Evolutionary conservation across 2,888 invertebrate genomes (phyloP).

Genomic region (Cephus pygmeus): DNA sequence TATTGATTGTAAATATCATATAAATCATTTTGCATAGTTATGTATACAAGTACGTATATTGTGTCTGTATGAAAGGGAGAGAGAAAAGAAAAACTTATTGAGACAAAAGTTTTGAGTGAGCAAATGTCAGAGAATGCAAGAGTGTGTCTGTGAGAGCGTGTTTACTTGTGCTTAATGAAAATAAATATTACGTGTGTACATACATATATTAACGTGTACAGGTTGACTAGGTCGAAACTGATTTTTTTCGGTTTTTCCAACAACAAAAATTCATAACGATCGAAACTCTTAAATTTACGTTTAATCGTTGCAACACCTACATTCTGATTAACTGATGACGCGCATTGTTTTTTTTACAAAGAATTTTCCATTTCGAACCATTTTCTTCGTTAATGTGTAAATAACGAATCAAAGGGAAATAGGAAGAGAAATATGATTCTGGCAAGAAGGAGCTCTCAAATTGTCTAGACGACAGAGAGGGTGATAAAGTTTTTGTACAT

Average conservation of each 20-base stretch:
- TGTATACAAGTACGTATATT: slow-evolving; percentile 22
- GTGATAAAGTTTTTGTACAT: neutral
- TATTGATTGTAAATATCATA: slow-evolving; percentile 12
- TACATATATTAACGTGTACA: neutral
- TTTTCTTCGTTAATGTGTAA: neutral
- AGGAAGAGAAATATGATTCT: neutral
- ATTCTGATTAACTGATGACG: neutral
- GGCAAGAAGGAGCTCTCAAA: neutral
- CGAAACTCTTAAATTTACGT: neutral
- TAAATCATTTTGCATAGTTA: slow-evolving; percentile 5
- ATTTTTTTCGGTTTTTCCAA: neutral
- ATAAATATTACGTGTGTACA: neutral
- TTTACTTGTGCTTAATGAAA: neutral
- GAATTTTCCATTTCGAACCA: neutral
- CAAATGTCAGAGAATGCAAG: neutral
- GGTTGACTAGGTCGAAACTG: neutral
- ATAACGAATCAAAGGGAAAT: neutral
- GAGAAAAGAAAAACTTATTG: slow-evolving; percentile 19
- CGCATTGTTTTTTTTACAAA: neutral
- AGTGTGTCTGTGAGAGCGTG: neutral
- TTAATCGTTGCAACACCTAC: neutral
- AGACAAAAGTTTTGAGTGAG: slow-evolving; percentile 24
- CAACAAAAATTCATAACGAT: neutral
- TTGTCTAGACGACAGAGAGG: neutral
- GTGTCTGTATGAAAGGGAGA: slow-evolving; percentile 26